phyloP scores from a whole-genome alignment of 2,888 invertebrate species.

The Eledone cirrhosa region DNA sequence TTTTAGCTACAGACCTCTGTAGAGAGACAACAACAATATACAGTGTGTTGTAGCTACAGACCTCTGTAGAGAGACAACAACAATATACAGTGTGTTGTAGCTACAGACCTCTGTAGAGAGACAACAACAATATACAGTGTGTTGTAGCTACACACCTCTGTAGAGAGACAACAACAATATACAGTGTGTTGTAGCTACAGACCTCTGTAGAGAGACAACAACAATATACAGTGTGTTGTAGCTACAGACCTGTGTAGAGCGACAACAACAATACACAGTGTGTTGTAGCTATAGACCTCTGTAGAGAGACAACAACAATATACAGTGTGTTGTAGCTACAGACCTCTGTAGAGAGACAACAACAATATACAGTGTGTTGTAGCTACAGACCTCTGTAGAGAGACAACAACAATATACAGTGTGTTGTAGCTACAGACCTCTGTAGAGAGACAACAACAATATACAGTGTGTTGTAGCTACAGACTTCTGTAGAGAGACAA shows the following conservation, averaged over 20 bases:
- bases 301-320: conserved; percentile 32
- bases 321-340: too few relatives aligned
- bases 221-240: too few relatives aligned
- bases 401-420: too few relatives aligned
- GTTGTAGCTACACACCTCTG: conserved; percentile 54
- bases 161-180: conserved; percentile 29
- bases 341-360: conserved; percentile 42
- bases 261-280: too few relatives aligned
- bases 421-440: conserved; percentile 53
- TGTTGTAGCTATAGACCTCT: conserved; percentile 55
- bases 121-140: too few relatives aligned
- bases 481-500: conserved; percentile 44
- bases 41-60: too few relatives aligned
- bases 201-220: conserved; percentile 41
- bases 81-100: too few relatives aligned
- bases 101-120: conserved; percentile 48
- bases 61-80: conserved; percentile 42
- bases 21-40: conserved; percentile 30
- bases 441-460: conserved; percentile 36
- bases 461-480: too few relatives aligned
- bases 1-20: conserved; percentile 52
- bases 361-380: too few relatives aligned
- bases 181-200: too few relatives aligned
- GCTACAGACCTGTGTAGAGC: conserved; percentile 50
- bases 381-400: conserved; percentile 51